Base-by-base conservation (phyloP, 2,888 invertebrate species). In the Criorhina ranunculi region DNA sequence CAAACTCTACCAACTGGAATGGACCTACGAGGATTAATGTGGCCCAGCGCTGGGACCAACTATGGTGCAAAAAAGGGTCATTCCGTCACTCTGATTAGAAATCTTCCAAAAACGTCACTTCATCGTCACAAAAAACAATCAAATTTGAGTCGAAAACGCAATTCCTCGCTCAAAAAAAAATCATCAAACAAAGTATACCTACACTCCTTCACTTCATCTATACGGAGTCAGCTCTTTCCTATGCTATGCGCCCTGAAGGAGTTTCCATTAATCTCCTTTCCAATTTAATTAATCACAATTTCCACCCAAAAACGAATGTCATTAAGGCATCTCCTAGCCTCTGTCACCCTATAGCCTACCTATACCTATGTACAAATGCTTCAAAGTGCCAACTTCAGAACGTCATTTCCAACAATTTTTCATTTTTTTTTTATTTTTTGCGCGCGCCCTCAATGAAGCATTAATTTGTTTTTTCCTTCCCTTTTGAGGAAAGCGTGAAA, bases 381-480 rank as follows among this genome's bases (percentile, higher is more conserved):
- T 55, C 83, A 67, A 78, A 85, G 83, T 85, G 69, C 83, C 69
- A 79, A 79, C 69, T 79, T 79, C 69, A 64, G 79, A 79, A 77
- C 66, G 82, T 72, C 76, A 59, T 73, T 83, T 83, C 55, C 33
- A 77, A n/a, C n/a, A n/a, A n/a, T n/a, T n/a, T n/a, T n/a, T n/a
- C 19, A 72, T 59, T 62, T 75, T 60, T 33, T n/a, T 15, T 53
- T 29, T 9, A 7, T 29, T 31, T 69, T 69, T 57, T 44, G 35
- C 59, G 24, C 24, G 24, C 24, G 24, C 19, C 60, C 19, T 53
- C 85, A 70, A 66, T 80, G 60, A 76, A 73, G 69, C 55, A 66
- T 79, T 85, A 85, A 85, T 80, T 85, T 85, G 85, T 85, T 85
- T 85, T 85, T 85, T 85, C 85, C 85, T 49, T 76, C 70, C 49